Percentiles rank a stretch among this genome's conserved stretches.
phyloP scores from a whole-genome alignment of 1,140 invertebrate species.

The Bombus terrestris region DNA sequence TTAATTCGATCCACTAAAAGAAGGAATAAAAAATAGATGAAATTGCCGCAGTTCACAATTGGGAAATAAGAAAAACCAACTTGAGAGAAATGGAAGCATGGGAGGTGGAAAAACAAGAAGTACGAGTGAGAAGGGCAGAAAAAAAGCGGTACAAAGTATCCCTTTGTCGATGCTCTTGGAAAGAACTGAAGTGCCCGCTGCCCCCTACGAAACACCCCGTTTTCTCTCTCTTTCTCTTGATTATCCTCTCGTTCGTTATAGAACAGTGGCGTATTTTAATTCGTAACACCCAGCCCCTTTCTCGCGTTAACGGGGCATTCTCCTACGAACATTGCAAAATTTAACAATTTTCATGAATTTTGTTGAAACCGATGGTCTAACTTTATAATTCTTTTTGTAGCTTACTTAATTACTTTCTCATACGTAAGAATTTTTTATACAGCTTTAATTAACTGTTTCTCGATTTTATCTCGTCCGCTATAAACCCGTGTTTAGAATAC shows the following conservation, averaged over 20 bases:
- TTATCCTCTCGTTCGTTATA: conserved; percentile 34
- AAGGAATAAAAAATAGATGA: neutral
- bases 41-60: neutral
- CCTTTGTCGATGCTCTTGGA: conserved; percentile 17
- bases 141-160: conserved; percentile 47
- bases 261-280: conserved; percentile 59
- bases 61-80: neutral
- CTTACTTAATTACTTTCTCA: too few relatives aligned
- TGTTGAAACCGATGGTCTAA: too few relatives aligned
- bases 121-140: neutral
- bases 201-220: conserved; percentile 2
- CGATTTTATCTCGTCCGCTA: too few relatives aligned
- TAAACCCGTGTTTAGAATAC: too few relatives aligned
- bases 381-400: too few relatives aligned
- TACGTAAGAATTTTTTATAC: too few relatives aligned
- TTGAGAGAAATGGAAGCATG: neutral
- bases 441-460: too few relatives aligned
- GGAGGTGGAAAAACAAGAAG: conserved; percentile 8
- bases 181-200: conserved; percentile 2
- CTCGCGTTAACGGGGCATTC: too few relatives aligned
- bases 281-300: conserved; percentile 50
- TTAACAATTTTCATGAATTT: too few relatives aligned
- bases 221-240: neutral
- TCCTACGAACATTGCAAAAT: too few relatives aligned
- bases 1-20: neutral